Conservation (phyloP, 1,140 invertebrate species). For the Eupristina koningsbergeri region DNA sequence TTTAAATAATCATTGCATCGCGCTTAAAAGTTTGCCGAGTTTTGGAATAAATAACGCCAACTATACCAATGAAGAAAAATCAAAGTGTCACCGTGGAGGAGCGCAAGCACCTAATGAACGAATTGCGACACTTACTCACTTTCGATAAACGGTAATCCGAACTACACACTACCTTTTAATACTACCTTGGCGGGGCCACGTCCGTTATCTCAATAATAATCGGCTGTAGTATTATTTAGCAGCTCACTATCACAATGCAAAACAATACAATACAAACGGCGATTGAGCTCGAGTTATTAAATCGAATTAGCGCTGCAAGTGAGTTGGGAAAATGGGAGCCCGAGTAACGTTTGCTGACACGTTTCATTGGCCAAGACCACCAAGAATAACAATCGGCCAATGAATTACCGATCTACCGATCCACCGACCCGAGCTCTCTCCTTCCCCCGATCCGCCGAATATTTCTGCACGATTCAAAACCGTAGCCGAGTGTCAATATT, state of each 20-base stretch:
- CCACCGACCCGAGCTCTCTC: neutral
- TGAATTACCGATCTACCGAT: neutral
- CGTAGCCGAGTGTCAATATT: slow-evolving; percentile 17
- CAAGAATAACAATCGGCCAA: neutral
- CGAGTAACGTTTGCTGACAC: slow-evolving; percentile 32
- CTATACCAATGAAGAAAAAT: neutral
- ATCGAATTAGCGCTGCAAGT: slow-evolving; percentile 15
- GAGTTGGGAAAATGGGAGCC: no score
- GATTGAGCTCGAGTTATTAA: neutral
- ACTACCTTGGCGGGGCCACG: no score
- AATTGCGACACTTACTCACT: neutral
- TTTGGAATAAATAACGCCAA: neutral
- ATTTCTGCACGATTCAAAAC: neutral
- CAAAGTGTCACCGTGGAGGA: neutral
- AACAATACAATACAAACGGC: neutral
- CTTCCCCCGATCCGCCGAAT: neutral
- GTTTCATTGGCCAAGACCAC: neutral
- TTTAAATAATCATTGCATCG: no score
- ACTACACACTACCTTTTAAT: neutral
- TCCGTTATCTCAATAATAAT: neutral
- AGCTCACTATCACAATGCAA: no score
- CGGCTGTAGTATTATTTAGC: no score
- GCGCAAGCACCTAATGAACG: no score
- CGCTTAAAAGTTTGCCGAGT: no score
- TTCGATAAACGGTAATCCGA: neutral